Evolutionary conservation across 2,113 vertebrate genomes (phyloP).

Genomic region (Nycticryphes semicollaris): DNA sequence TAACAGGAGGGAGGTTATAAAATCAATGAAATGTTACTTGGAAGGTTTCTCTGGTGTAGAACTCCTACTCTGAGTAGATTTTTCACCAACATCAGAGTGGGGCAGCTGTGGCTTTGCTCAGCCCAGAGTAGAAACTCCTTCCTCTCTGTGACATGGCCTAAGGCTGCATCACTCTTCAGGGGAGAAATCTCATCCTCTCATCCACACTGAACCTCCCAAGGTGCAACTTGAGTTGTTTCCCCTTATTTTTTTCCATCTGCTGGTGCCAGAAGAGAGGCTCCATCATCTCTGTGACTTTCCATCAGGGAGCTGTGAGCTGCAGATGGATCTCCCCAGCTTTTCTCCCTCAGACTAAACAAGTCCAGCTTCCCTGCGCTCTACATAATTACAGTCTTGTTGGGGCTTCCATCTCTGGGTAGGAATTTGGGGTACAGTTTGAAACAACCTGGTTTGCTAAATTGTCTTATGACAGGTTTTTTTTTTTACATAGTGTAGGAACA

Average conservation of each 20-base stretch:
- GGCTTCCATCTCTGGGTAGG: background rate
- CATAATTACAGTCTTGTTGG: background rate
- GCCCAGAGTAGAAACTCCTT: background rate
- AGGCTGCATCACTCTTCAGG: background rate
- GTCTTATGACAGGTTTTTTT: background rate
- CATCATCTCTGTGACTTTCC: background rate
- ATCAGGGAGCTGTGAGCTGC: background rate
- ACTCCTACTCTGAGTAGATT: background rate
- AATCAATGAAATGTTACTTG: background rate
- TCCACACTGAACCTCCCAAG: background rate
- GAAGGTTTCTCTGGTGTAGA: background rate
- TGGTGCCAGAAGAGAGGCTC: background rate
- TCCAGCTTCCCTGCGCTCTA: background rate
- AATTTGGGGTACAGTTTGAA: background rate
- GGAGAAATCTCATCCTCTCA: background rate
- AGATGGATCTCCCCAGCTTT: background rate
- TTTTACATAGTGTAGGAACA: background rate
- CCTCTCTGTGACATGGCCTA: background rate
- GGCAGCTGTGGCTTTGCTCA: background rate
- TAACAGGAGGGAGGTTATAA: background rate
- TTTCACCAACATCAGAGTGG: background rate
- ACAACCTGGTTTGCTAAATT: background rate
- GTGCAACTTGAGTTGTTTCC: background rate
- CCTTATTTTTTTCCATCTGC: background rate
- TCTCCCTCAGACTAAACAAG: background rate